Evolutionary conservation across 1,140 invertebrate genomes (phyloP), one percentile per base, ranked within the genome.

Genomic region (Drosophila orena): DNA sequence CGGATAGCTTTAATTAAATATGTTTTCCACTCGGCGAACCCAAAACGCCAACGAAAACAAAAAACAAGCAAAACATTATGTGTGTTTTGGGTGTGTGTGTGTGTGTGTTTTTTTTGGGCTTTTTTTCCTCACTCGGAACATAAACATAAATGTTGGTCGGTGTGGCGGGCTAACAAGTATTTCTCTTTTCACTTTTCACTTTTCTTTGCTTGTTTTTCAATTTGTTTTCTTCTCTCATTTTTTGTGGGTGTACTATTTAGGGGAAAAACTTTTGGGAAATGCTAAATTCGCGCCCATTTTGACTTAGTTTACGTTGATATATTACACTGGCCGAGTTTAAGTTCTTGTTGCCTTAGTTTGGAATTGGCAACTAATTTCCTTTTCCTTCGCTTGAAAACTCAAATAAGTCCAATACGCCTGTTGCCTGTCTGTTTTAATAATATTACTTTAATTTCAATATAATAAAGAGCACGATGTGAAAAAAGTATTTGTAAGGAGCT

Each of bases 1-100:
- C 84, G 85, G 79, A 89, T 89, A 89, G 84, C 84, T 89, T 89
- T 89, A 89, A 89, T 89, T 89, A 89, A 89, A 89, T 89, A 89
- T 89, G 84, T 78, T 89, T 89, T 89, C 85, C 84, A 89, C 84
- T 89, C 62, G 80, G 62, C 77, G 77, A 77, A 77, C 79, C 69
- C 84, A 73, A 83, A 83, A 71, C 35, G 71, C 52, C 77, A 64
- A 70, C 42, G 15, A 70, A 59, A 83, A 76, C 62, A 78, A 74
- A 74, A 47, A 75, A 71, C 57, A 78, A 81, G 50, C 40, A 46
- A 43, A 72, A 37, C 37, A 44, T 70, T 43, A 47, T 60, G 46
- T 54, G n/a, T 62, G 35, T 61, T 30, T 30, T 30, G 30, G 30
- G 46, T 47, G 11, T 55, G 24, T 79, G 44, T 65, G 44, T 71